Conservation (phyloP, 2,797 vertebrate genomes). For the Mareca penelope region DNA sequence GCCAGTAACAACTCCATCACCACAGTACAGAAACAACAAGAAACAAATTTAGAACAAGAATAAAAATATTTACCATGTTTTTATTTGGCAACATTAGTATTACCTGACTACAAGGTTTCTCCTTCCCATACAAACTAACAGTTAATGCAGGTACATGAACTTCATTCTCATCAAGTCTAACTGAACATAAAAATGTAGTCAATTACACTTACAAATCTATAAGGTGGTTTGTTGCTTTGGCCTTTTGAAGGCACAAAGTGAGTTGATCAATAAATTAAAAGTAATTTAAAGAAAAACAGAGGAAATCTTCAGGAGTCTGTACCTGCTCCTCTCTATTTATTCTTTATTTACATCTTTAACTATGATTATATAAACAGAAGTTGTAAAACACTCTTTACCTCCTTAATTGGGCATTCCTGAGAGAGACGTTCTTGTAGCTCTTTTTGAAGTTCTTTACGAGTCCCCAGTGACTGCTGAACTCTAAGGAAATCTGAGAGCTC, state of each 20-base stretch:
- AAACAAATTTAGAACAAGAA: background rate
- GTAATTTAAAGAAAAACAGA: background rate
- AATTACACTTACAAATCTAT: background rate
- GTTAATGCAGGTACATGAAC: background rate
- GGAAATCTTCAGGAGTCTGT: background rate
- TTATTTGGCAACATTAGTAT: background rate
- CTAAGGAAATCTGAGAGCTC: slow-evolving; percentile 90
- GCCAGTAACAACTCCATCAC: background rate
- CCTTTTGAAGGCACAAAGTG: background rate
- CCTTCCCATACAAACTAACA: background rate
- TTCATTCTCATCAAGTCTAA: background rate
- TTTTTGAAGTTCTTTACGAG: slow-evolving; percentile 92
- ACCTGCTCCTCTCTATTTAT: background rate
- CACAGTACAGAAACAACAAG: background rate
- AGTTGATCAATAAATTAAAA: background rate
- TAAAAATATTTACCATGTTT: background rate
- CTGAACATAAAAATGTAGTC: accelerated
- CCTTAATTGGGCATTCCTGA: slow-evolving; percentile 89
- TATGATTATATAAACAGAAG: background rate
- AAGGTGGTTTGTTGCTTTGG: background rate
- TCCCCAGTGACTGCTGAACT: slow-evolving; percentile 88
- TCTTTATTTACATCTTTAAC: background rate
- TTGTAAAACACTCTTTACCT: slow-evolving; percentile 76
- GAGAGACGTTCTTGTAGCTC: slow-evolving; percentile 90
- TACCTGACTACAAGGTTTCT: background rate